Percentiles rank a stretch among this genome's conserved stretches.
Conservation (phyloP, 2,113 vertebrate genomes). For the Microtus ochrogaster region DNA sequence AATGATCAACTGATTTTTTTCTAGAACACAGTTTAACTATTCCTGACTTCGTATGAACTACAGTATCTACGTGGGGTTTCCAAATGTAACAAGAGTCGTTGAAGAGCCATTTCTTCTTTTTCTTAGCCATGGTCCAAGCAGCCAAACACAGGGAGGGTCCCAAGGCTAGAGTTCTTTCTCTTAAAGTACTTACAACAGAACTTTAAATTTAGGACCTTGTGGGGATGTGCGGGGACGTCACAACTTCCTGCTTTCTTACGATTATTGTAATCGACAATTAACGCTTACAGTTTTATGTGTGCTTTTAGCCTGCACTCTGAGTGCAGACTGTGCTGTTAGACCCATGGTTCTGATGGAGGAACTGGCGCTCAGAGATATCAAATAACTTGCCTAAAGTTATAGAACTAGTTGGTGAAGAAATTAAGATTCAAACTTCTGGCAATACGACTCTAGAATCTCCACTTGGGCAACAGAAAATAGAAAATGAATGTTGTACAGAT, state of each 20-base stretch:
- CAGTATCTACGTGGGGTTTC: not conserved
- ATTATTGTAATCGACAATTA: not conserved
- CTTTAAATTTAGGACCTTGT: constrained; percentile 9
- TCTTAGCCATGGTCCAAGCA: not conserved
- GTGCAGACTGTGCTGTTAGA: not conserved
- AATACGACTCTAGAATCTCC: not conserved
- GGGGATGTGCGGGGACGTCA: not conserved
- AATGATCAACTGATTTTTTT: not conserved
- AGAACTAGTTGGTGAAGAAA: not conserved
- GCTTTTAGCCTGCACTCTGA: not conserved
- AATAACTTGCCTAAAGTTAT: not conserved
- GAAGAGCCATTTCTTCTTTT: constrained; percentile 26
- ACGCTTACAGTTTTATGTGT: not conserved
- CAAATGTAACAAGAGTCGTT: not conserved
- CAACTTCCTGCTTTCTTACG: not conserved
- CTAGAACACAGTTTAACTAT: not conserved
- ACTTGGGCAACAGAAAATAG: not conserved
- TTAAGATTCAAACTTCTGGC: not conserved
- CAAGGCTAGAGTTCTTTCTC: constrained; percentile 8
- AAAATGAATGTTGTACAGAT: not conserved
- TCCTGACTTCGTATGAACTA: constrained; percentile 1
- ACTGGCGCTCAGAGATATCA: not conserved
- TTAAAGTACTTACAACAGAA: not conserved
- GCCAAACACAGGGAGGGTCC: not conserved
- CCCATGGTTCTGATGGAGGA: not conserved